Evolutionary conservation across 30 jellyfish, hydroid and myxozoan species (phyloP).

Genomic region (Aurelia sp.): DNA sequence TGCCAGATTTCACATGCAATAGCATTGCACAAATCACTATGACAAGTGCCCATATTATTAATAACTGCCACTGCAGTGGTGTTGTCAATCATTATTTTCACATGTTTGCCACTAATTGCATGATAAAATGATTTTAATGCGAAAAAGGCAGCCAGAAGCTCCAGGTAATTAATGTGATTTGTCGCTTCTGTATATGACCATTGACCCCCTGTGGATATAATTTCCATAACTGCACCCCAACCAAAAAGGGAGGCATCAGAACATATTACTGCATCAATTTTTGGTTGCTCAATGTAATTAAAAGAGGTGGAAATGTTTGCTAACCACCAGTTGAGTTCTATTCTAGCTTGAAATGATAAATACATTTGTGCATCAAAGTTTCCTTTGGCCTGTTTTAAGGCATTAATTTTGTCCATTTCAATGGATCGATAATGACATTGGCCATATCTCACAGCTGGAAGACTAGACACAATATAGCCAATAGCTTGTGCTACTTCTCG

Average conservation of each 20-base stretch:
- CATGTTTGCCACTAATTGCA: no score
- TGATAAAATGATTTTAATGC: no score
- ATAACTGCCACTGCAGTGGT: no score
- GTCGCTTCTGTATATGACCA: conserved; percentile 54
- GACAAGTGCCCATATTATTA: no score
- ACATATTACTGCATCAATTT: conserved; percentile 12
- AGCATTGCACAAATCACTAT: no score
- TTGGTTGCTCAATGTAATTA: conserved; percentile 6
- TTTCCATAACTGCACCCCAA: conserved; percentile 65
- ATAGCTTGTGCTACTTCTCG: conserved; percentile 37
- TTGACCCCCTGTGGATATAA: conserved; percentile 55
- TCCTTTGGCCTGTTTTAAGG: conserved; percentile 34
- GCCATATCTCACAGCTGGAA: conserved; percentile 59
- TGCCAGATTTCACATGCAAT: no score
- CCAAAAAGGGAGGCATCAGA: conserved; percentile 76
- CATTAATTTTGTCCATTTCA: no score
- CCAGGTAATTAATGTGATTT: no score
- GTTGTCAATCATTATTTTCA: no score
- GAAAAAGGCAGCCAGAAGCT: no score
- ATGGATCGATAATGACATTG: conserved; percentile 24
- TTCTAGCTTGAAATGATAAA: conserved; percentile 11
- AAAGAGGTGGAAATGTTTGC: not conserved
- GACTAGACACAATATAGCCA: conserved; percentile 40
- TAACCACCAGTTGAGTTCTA: conserved; percentile 54
- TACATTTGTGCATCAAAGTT: conserved; percentile 31